Conservation (phyloP, 2,888 invertebrate species). For the Ochropleura leucogaster region DNA sequence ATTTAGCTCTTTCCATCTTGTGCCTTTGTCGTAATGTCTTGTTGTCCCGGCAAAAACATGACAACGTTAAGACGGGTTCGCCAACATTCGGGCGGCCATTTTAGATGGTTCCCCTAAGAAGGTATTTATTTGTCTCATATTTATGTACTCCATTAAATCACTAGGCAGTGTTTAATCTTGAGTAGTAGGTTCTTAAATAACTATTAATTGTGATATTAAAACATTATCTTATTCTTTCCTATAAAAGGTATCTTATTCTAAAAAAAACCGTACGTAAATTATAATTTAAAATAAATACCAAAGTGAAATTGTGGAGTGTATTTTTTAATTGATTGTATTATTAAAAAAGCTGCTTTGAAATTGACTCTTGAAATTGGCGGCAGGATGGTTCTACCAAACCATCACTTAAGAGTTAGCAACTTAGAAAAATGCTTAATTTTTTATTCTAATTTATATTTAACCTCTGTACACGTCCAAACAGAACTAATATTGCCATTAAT, state of each 20-base stretch:
- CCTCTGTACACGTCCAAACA: slow-evolving; percentile 31
- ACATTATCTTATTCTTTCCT: slow-evolving; percentile 44
- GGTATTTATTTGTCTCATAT: not conserved
- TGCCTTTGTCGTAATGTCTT: no score
- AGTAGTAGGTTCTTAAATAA: slow-evolving; percentile 15
- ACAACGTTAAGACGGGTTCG: no score
- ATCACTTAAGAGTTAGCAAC: slow-evolving; percentile 1
- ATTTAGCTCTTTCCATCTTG: no score
- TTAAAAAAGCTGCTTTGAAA: slow-evolving; percentile 6
- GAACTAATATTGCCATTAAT: slow-evolving; percentile 52
- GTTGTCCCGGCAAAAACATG: no score
- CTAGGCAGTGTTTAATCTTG: slow-evolving; percentile 14
- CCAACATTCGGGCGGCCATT: no score
- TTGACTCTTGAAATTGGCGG: slow-evolving; percentile 21
- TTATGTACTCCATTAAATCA: not conserved
- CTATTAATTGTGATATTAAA: slow-evolving; percentile 62
- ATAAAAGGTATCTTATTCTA: slow-evolving; percentile 32
- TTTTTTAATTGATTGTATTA: not conserved
- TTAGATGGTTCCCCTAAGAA: not conserved
- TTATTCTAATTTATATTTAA: slow-evolving; percentile 20
- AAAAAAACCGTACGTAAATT: not conserved
- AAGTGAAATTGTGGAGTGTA: not conserved
- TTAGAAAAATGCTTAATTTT: slow-evolving; percentile 30
- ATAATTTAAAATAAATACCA: slow-evolving; percentile 29
- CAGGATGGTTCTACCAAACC: not conserved